Evolutionary conservation across 2,113 vertebrate species (phyloP).

Genomic region (Alces alces): DNA sequence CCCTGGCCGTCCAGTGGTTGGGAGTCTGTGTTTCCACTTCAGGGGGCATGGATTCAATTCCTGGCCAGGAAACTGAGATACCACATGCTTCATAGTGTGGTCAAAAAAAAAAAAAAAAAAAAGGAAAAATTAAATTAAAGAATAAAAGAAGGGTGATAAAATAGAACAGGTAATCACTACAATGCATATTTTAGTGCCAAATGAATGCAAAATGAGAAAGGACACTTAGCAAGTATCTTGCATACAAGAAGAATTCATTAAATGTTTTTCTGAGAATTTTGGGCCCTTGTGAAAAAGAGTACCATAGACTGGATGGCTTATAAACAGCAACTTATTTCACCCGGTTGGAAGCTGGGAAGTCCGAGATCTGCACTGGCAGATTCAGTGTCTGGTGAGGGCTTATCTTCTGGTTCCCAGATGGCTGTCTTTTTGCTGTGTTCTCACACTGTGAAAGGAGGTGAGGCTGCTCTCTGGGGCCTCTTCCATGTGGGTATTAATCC

Average conservation of each 20-base stretch:
- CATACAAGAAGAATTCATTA: not conserved
- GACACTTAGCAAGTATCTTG: not conserved
- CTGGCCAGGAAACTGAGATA: not conserved
- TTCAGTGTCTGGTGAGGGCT: not conserved
- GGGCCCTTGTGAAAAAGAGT: not conserved
- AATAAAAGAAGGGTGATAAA: not conserved
- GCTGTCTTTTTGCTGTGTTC: not conserved
- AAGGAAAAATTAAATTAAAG: not conserved
- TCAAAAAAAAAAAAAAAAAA: not conserved
- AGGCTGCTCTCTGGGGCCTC: not conserved
- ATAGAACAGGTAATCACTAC: not conserved
- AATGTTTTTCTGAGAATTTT: not conserved
- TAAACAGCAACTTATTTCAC: not conserved
- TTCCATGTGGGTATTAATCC: not conserved
- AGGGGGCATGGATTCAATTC: not conserved
- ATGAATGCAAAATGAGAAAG: not conserved
- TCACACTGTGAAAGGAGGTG: not conserved
- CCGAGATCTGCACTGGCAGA: not conserved
- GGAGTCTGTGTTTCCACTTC: not conserved
- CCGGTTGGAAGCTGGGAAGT: not conserved
- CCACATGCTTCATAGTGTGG: not conserved
- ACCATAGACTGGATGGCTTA: not conserved
- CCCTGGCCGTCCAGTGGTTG: not conserved
- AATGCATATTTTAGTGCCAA: not conserved
- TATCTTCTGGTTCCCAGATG: not conserved